phyloP scores from a whole-genome alignment of 2,888 invertebrate genomes.

The Exocentrus adspersus region DNA sequence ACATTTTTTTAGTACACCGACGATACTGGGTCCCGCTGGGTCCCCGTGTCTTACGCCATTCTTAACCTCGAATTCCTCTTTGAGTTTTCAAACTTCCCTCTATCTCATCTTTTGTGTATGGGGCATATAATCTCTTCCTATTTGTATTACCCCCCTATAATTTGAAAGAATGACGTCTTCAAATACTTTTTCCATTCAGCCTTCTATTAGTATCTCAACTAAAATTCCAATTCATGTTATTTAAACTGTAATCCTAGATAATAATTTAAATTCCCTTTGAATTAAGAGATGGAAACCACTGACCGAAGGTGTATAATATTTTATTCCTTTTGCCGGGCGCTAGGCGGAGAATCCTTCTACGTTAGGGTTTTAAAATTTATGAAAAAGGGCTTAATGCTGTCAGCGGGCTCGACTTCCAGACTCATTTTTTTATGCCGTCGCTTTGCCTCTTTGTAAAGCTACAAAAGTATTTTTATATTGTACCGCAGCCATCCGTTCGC shows the following conservation, averaged over 20 bases:
- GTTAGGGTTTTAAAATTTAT: conserved; percentile 2
- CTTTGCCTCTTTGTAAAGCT: neutral
- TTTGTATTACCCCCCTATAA: no score
- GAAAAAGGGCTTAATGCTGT: neutral
- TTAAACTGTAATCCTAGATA: neutral
- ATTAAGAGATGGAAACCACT: neutral
- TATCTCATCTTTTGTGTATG: no score
- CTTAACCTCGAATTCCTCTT: no score
- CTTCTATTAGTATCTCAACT: no score
- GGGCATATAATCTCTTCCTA: no score
- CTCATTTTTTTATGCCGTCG: neutral
- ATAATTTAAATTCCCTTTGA: neutral
- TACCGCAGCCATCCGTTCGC: neutral
- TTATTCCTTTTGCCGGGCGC: neutral
- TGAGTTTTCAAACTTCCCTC: no score
- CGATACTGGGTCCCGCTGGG: no score
- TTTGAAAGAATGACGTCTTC: no score
- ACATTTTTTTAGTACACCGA: no score
- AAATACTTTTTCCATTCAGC: no score
- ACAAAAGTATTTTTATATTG: no score
- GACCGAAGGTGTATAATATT: neutral
- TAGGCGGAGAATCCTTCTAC: neutral
- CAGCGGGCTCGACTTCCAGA: neutral
- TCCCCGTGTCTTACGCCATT: no score
- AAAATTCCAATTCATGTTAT: neutral